Evolutionary conservation across 2,797 vertebrate genomes (phyloP).

Genomic region (Furcifer pardalis): DNA sequence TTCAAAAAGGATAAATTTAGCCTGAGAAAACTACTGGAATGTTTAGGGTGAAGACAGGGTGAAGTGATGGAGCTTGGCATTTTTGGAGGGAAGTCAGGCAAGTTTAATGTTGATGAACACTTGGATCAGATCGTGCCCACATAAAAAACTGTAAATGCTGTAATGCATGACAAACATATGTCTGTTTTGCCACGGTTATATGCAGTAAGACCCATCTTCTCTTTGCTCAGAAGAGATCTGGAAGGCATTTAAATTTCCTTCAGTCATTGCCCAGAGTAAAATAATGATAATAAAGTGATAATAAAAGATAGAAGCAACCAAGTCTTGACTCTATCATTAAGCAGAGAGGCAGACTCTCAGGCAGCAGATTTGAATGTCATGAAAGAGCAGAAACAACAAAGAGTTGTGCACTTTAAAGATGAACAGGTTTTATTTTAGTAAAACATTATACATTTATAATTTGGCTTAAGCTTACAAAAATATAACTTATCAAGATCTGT

Average conservation of each 20-base stretch:
- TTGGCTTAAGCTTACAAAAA: no score
- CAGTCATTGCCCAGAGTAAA: background rate
- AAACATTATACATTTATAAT: no score
- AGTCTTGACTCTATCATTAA: background rate
- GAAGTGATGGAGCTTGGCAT: slow-evolving; percentile 10
- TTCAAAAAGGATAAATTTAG: slow-evolving; percentile 40
- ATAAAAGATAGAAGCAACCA: background rate
- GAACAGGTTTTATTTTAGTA: no score
- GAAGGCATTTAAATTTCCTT: background rate
- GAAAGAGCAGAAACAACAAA: background rate
- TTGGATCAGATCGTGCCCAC: background rate
- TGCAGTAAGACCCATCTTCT: background rate
- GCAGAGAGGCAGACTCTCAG: background rate
- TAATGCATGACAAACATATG: background rate
- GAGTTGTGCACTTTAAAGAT: no score
- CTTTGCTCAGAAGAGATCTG: background rate
- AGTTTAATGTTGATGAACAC: background rate
- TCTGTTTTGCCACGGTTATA: background rate
- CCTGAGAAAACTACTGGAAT: slow-evolving; percentile 32
- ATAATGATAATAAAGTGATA: background rate
- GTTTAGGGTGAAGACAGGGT: slow-evolving; percentile 19
- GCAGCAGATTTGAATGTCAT: background rate
- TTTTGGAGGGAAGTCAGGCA: background rate
- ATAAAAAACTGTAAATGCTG: background rate
- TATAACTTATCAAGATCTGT: no score